Percentiles rank a stretch among this genome's conserved stretches.
These are phyloP conservation scores for Planococcus citri DNA, from an alignment of 1,140 invertebrate species.

Conservation along the genomic window DNA sequence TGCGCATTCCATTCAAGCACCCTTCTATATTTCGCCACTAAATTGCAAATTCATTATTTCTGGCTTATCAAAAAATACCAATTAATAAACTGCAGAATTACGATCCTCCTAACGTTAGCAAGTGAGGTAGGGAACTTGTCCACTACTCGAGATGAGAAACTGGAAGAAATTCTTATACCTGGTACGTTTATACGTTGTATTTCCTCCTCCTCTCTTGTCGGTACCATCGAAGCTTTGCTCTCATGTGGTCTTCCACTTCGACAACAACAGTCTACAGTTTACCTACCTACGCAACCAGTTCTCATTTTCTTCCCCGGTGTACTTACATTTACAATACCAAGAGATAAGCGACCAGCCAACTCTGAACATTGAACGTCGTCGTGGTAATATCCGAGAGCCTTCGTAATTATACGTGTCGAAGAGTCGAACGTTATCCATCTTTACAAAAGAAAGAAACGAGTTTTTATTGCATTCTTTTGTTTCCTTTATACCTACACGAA, in stretches of 20 bases:
- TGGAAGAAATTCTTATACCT: background rate
- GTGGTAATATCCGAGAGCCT: no score
- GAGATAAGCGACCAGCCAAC: background rate
- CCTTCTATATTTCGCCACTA: background rate
- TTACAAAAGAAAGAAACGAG: background rate
- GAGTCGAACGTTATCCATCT: conserved; percentile 6
- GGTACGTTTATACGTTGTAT: no score
- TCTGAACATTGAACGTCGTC: no score
- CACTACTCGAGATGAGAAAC: no score
- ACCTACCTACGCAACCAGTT: conserved; percentile 1
- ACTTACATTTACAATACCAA: background rate
- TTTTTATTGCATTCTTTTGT: conserved; percentile 8
- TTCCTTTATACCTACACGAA: background rate
- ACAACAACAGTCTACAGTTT: no score
- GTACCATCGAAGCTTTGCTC: no score
- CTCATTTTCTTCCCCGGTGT: background rate
- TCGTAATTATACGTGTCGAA: conserved; percentile 7
- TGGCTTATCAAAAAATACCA: no score
- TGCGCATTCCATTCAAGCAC: background rate
- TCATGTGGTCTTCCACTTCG: no score
- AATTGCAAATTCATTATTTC: background rate
- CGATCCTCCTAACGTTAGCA: no score
- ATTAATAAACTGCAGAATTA: no score
- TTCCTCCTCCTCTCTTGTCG: no score
- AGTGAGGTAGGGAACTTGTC: no score